Percentiles rank a stretch among this genome's conserved stretches.
These are phyloP conservation scores for Dryomyza anilis DNA, from an alignment of 2,888 invertebrate genomes.

Conservation along the genomic window DNA sequence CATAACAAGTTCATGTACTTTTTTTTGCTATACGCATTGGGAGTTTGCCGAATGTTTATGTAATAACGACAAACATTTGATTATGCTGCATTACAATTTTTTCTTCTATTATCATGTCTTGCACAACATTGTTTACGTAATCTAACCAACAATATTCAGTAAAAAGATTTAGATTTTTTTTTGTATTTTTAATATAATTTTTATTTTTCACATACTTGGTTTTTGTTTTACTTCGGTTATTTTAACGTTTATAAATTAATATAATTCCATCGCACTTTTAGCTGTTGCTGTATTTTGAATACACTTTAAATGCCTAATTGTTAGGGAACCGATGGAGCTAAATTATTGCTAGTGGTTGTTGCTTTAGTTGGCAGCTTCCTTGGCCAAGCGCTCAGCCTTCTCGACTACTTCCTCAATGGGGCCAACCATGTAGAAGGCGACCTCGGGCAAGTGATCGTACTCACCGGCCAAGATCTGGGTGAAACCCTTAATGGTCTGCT, in stretches of 20 bases:
- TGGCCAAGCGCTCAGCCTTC: slow-evolving; percentile 71
- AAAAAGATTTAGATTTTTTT: background rate
- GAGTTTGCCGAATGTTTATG: too few species aligned
- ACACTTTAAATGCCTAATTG: slow-evolving; percentile 37
- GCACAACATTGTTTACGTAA: background rate
- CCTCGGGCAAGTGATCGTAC: slow-evolving; percentile 89
- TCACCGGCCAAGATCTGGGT: slow-evolving; percentile 81
- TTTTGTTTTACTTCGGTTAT: background rate
- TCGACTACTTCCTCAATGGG: slow-evolving; percentile 84
- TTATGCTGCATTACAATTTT: too few species aligned
- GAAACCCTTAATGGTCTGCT: slow-evolving; percentile 88
- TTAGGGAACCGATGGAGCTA: slow-evolving; percentile 26
- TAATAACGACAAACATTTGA: too few species aligned
- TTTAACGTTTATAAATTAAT: slow-evolving; percentile 4
- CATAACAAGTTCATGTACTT: too few species aligned
- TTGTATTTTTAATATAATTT: background rate
- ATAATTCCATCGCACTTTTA: background rate
- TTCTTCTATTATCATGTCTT: background rate
- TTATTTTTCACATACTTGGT: background rate
- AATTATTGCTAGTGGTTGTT: background rate
- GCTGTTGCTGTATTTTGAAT: background rate
- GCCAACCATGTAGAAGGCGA: slow-evolving; percentile 96
- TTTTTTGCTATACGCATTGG: too few species aligned
- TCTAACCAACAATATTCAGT: background rate
- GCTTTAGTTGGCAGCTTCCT: slow-evolving; percentile 47